These are phyloP conservation scores for Danio kyathit DNA, from an alignment of 2,797 vertebrate species.

Conservation along the genomic window DNA sequence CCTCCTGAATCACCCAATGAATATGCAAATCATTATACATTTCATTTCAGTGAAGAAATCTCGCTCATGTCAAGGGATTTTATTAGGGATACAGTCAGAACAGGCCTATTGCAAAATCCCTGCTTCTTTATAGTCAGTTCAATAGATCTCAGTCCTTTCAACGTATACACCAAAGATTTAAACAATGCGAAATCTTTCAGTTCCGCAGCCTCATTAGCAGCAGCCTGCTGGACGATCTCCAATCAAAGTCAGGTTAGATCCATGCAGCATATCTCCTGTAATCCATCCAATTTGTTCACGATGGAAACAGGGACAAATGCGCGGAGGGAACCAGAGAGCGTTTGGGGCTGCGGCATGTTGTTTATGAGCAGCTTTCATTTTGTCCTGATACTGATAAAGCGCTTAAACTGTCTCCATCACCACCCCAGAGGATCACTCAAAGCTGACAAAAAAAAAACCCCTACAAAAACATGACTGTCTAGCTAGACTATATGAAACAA, in stretches of 20 bases:
- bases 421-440: conserved; percentile 72
- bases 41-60: conserved; percentile 9
- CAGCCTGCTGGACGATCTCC: conserved; percentile 44
- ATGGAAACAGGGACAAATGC: conserved; percentile 46
- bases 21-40: conserved; percentile 3
- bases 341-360: conserved; percentile 56
- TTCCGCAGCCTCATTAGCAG: conserved; percentile 51
- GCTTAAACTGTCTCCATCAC: conserved; percentile 68
- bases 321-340: conserved; percentile 36
- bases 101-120: background rate
- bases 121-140: conserved; percentile 40
- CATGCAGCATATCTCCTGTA: conserved; percentile 58
- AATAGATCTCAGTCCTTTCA: conserved; percentile 39
- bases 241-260: conserved; percentile 48
- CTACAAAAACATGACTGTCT: conserved; percentile 67
- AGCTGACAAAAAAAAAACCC: conserved; percentile 75
- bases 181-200: conserved; percentile 13
- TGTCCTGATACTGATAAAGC: conserved; percentile 70
- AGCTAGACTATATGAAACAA: conserved; percentile 74
- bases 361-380: conserved; percentile 73
- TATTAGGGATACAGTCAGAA: background rate
- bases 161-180: conserved; percentile 24
- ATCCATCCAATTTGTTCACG: conserved; percentile 69
- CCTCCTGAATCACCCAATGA: background rate
- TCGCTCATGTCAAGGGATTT: background rate